Conservation (phyloP, 1,140 invertebrate genomes). For the Drosophila repleta region DNA sequence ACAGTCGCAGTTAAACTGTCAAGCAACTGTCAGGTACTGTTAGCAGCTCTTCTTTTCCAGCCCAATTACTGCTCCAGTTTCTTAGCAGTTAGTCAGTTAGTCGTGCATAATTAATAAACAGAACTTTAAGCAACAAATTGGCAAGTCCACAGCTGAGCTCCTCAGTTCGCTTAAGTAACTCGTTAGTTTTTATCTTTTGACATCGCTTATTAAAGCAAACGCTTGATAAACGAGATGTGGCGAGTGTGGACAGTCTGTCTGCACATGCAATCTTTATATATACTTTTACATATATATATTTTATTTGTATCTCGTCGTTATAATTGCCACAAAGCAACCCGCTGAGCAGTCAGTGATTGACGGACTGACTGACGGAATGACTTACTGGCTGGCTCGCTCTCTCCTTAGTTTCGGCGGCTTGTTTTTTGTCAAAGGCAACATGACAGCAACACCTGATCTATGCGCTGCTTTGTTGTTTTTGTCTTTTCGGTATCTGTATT, state of each 20-base stretch:
- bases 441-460: conserved; percentile 59
- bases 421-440: conserved; percentile 54
- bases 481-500: conserved; percentile 15
- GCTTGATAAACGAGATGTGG: conserved; percentile 76
- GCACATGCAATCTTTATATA: conserved; percentile 44
- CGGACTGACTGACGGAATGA: conserved; percentile 49
- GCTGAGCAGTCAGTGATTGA: conserved; percentile 47
- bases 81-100: no score
- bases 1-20: no score
- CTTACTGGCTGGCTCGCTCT: conserved; percentile 25
- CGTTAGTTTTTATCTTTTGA: conserved; percentile 74
- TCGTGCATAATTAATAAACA: conserved; percentile 75
- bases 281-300: conserved; percentile 1
- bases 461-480: conserved; percentile 29
- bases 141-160: conserved; percentile 22
- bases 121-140: conserved; percentile 66
- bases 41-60: neutral
- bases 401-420: conserved; percentile 41
- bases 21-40: neutral
- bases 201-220: conserved; percentile 78
- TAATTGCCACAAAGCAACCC: conserved; percentile 56
- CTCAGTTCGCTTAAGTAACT: conserved; percentile 65
- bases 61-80: conserved; percentile 47
- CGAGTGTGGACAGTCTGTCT: conserved; percentile 54
- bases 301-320: conserved; percentile 40